These are phyloP conservation scores for Oryzias woworae DNA, from an alignment of 2,113 vertebrate genomes.

Conservation along the genomic window DNA sequence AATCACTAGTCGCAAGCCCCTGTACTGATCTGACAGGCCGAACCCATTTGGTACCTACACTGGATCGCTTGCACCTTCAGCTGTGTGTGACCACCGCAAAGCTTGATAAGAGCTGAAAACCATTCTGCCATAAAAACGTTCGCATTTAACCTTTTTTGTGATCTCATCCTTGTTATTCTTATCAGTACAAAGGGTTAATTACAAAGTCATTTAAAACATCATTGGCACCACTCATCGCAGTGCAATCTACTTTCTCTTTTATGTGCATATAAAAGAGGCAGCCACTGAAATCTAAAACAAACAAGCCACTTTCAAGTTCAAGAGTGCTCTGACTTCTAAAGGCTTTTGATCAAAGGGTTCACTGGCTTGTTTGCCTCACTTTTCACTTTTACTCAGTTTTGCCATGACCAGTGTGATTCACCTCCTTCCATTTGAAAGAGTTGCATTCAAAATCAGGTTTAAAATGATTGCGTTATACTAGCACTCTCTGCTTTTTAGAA, in stretches of 20 bases:
- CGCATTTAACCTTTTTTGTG: constrained; percentile 32
- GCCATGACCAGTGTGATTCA: constrained; percentile 28
- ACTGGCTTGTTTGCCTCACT: constrained; percentile 39
- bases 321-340: constrained; percentile 53
- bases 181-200: constrained; percentile 26
- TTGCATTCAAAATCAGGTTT: not conserved
- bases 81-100: constrained; percentile 14
- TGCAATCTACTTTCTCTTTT: constrained; percentile 49
- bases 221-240: constrained; percentile 11
- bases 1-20: too few species aligned
- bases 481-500: constrained; percentile 2
- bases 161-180: constrained; percentile 26
- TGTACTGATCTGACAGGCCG: too few species aligned
- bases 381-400: constrained; percentile 45
- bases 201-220: constrained; percentile 46
- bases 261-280: constrained; percentile 49
- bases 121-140: constrained; percentile 1
- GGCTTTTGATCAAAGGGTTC: constrained; percentile 60
- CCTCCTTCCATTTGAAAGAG: constrained; percentile 8
- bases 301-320: constrained; percentile 52
- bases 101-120: constrained; percentile 1
- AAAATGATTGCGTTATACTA: constrained; percentile 1
- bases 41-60: too few species aligned
- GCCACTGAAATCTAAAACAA: constrained; percentile 53
- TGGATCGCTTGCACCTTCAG: constrained; percentile 41